Conservation (phyloP, 2,797 vertebrate species). For the Otolemur crassicaudatus region DNA sequence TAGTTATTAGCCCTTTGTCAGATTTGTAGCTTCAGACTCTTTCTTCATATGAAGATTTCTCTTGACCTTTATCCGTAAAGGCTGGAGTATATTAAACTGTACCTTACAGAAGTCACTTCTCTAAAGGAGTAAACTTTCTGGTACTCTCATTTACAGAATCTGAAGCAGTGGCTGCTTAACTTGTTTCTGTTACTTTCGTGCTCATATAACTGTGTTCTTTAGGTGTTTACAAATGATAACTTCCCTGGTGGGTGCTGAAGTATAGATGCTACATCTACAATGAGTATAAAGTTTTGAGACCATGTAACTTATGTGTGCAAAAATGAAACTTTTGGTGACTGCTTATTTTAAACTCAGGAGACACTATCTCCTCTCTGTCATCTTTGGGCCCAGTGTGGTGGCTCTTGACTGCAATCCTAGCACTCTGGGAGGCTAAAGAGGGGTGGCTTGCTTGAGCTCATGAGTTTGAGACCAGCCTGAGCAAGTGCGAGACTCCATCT, state of each 20-base stretch:
- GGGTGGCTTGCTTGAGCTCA: too few species aligned
- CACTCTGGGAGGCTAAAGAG: too few species aligned
- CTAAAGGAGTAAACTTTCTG: neutral
- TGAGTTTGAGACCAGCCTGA: too few species aligned
- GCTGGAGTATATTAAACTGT: neutral
- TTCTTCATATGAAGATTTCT: neutral
- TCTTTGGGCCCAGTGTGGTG: too few species aligned
- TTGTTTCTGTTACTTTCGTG: neutral
- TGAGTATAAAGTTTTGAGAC: neutral
- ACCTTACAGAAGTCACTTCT: neutral
- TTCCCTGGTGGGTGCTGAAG: neutral
- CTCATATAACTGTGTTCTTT: neutral
- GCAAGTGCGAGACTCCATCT: too few species aligned
- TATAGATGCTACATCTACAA: neutral
- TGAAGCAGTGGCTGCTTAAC: neutral
- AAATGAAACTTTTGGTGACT: neutral
- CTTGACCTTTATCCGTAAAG: neutral
- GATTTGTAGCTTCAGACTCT: neutral
- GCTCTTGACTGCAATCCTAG: too few species aligned
- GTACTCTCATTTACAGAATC: neutral
- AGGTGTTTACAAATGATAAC: neutral
- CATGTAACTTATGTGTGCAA: neutral
- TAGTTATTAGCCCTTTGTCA: too few species aligned
- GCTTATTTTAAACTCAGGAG: neutral
- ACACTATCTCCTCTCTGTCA: neutral